Evolutionary conservation across 2,113 vertebrate genomes (phyloP).

Genomic region (Theropithecus gelada): DNA sequence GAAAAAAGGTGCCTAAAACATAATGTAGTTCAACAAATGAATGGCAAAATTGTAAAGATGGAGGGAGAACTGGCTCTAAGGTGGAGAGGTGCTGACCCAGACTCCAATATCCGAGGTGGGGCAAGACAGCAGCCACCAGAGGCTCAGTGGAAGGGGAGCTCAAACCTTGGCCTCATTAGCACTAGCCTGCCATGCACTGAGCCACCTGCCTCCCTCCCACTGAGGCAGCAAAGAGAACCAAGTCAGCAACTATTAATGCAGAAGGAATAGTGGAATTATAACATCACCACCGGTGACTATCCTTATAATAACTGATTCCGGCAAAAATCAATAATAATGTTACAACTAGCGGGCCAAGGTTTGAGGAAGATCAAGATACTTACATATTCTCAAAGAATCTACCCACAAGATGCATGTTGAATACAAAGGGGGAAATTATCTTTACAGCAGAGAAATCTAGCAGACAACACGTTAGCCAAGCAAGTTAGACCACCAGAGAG

Average conservation of each 20-base stretch:
- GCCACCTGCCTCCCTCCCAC: background rate
- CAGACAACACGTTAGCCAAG: background rate
- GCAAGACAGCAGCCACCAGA: background rate
- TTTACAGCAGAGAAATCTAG: background rate
- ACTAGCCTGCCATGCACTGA: background rate
- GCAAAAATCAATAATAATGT: background rate
- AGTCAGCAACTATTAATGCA: background rate
- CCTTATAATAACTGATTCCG: background rate
- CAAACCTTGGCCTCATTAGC: accelerated
- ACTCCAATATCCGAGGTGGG: background rate
- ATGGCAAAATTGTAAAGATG: accelerated
- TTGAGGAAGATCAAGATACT: background rate
- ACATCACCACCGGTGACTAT: background rate
- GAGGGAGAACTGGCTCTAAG: accelerated
- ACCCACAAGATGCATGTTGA: no score
- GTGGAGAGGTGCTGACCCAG: no score
- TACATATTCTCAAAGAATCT: background rate
- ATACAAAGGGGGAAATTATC: background rate
- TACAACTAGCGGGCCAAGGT: background rate
- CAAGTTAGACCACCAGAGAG: accelerated
- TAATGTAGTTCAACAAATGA: background rate
- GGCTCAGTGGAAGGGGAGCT: background rate
- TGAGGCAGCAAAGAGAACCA: background rate
- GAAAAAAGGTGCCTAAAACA: background rate
- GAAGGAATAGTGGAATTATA: accelerated